phyloP scores from a whole-genome alignment of 2,113 vertebrate species.

The Castor canadensis region DNA sequence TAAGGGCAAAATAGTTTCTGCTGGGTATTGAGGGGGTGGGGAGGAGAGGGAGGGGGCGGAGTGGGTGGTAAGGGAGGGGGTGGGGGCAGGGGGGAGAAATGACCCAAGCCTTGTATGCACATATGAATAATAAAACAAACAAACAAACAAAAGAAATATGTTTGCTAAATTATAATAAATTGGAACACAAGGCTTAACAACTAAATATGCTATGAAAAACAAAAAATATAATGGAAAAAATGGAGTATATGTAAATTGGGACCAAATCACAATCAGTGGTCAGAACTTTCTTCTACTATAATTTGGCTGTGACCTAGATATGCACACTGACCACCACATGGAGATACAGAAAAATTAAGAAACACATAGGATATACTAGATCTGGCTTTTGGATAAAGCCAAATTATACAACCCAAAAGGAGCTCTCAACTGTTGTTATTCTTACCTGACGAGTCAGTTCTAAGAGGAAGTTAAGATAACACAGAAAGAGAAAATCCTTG shows the following conservation, averaged over 20 bases:
- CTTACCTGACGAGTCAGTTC: constrained; percentile 5
- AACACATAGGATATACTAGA: background rate
- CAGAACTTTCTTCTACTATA: background rate
- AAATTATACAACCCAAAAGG: constrained; percentile 40
- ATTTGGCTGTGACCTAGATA: background rate
- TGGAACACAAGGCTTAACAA: background rate
- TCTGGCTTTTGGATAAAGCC: constrained; percentile 29
- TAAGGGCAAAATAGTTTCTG: too few relatives aligned
- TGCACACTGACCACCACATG: background rate
- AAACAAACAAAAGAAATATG: too few relatives aligned
- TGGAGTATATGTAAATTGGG: background rate
- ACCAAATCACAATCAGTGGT: background rate
- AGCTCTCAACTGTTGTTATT: constrained; percentile 16
- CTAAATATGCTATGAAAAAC: background rate
- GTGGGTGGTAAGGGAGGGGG: too few relatives aligned
- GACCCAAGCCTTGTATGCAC: too few relatives aligned
- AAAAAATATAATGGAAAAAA: background rate
- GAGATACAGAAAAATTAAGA: constrained; percentile 35
- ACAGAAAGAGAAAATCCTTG: constrained; percentile 4
- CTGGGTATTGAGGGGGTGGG: too few relatives aligned
- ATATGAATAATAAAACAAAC: too few relatives aligned
- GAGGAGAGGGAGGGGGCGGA: too few relatives aligned
- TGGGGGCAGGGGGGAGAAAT: too few relatives aligned
- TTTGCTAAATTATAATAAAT: constrained; percentile 42
- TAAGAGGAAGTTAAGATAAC: background rate